phyloP scores from a whole-genome alignment of 2,888 invertebrate species.

The Watsonalla cultraria region DNA sequence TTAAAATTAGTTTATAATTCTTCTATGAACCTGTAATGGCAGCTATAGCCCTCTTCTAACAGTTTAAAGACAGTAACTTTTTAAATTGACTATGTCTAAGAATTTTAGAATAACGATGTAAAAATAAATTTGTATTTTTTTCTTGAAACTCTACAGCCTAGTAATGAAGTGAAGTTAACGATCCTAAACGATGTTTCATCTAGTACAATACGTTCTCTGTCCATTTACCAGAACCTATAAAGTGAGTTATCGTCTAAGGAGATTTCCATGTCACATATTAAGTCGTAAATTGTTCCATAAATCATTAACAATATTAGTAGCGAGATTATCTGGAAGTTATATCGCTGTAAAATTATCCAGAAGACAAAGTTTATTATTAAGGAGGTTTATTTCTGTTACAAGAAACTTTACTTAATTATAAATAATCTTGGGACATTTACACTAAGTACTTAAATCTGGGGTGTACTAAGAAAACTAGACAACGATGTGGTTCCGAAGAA shows the following conservation, averaged over 20 bases:
- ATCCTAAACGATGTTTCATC: not conserved
- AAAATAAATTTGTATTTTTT: not conserved
- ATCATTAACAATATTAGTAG: slow-evolving; percentile 7
- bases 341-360: not conserved
- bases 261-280: slow-evolving; percentile 12
- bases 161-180: not conserved
- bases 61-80: no score
- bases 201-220: not conserved
- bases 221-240: slow-evolving; percentile 5
- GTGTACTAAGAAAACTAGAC: no score
- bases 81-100: no score
- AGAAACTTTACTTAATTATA: no score
- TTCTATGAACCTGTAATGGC: no score
- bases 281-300: slow-evolving; percentile 11
- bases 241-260: slow-evolving; percentile 9
- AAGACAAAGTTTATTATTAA: not conserved
- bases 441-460: no score
- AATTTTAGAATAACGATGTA: no score
- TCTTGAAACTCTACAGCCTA: not conserved
- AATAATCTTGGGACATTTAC: no score
- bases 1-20: no score
- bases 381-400: no score
- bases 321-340: not conserved
- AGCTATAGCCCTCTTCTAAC: no score
- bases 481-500: no score